These are phyloP conservation scores for Bovichtus diacanthus DNA, from an alignment of 2,797 vertebrate species.

Conservation along the genomic window DNA sequence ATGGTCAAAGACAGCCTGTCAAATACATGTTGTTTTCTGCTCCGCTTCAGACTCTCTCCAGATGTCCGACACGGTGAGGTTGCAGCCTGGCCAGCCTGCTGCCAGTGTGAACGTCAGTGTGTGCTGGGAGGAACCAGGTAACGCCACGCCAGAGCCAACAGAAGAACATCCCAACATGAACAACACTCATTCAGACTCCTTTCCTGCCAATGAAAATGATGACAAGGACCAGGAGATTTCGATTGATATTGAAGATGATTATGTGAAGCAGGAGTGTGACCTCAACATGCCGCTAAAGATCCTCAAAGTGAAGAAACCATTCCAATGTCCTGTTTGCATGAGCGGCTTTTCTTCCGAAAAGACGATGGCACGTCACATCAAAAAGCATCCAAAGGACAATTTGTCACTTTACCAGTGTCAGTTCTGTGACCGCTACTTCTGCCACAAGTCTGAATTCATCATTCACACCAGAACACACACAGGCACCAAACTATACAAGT, in stretches of 20 bases:
- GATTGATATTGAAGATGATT: background rate
- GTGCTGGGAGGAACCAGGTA: slow-evolving; percentile 13
- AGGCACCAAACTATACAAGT: slow-evolving; percentile 2
- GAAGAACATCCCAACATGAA: background rate
- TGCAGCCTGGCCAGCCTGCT: background rate
- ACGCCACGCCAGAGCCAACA: background rate
- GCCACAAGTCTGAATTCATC: slow-evolving; percentile 38
- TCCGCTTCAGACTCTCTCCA: slow-evolving; percentile 18
- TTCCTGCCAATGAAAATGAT: background rate
- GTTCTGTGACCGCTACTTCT: slow-evolving; percentile 31
- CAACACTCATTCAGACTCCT: background rate
- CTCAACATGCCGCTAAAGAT: background rate
- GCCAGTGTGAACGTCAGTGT: slow-evolving; percentile 14
- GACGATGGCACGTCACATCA: slow-evolving; percentile 25
- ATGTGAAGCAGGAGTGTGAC: slow-evolving; percentile 15
- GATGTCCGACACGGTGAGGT: background rate
- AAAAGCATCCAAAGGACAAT: slow-evolving; percentile 17
- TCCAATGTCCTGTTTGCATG: slow-evolving; percentile 26
- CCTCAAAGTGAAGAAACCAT: background rate
- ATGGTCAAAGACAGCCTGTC: background rate
- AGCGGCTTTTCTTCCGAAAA: slow-evolving; percentile 29
- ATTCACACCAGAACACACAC: slow-evolving; percentile 40
- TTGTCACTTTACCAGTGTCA: slow-evolving; percentile 25
- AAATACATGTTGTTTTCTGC: background rate
- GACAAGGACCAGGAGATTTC: slow-evolving; percentile 10